Conservation (phyloP, 1,140 invertebrate genomes). For the Macrostomum lignano region DNA sequence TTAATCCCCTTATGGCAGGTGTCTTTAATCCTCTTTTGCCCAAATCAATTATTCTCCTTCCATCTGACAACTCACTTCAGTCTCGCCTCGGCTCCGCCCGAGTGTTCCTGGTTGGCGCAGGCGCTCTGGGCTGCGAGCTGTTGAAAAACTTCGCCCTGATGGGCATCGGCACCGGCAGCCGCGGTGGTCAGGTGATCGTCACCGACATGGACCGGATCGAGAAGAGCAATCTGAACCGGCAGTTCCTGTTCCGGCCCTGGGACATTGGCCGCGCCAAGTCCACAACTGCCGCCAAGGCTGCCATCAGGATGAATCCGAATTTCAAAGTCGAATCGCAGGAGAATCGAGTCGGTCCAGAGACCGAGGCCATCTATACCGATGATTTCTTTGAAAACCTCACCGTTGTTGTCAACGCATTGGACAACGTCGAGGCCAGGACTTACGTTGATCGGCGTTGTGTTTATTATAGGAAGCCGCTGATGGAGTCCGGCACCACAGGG, state of each 20-base stretch:
- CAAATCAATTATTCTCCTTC: conserved; percentile 48
- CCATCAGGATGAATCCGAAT: conserved; percentile 53
- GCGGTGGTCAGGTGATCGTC: conserved; percentile 38
- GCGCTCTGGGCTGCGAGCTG: conserved; percentile 92
- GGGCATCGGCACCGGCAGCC: conserved; percentile 45
- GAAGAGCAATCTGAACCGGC: conserved; percentile 87
- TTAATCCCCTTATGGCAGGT: no score
- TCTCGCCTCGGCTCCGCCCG: no score
- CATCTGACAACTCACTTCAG: no score
- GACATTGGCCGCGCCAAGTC: conserved; percentile 84
- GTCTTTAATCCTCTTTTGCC: no score
- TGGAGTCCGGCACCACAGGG: conserved; percentile 91
- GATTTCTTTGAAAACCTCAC: conserved; percentile 67
- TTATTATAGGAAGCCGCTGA: conserved; percentile 70
- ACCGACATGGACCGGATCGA: conserved; percentile 99
- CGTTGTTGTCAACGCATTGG: conserved; percentile 80
- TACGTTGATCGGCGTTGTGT: conserved; percentile 85
- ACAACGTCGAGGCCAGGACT: conserved; percentile 69
- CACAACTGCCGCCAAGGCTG: conserved; percentile 47
- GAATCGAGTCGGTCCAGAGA: conserved; percentile 72
- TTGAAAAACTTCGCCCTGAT: conserved; percentile 97
- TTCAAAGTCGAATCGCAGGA: conserved; percentile 61
- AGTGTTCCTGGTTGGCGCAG: conserved; percentile 59
- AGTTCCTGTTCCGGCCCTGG: conserved; percentile 74
- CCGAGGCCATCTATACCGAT: conserved; percentile 73